Base-by-base conservation (phyloP, 2,113 vertebrate species). In the Bufo gargarizans region DNA sequence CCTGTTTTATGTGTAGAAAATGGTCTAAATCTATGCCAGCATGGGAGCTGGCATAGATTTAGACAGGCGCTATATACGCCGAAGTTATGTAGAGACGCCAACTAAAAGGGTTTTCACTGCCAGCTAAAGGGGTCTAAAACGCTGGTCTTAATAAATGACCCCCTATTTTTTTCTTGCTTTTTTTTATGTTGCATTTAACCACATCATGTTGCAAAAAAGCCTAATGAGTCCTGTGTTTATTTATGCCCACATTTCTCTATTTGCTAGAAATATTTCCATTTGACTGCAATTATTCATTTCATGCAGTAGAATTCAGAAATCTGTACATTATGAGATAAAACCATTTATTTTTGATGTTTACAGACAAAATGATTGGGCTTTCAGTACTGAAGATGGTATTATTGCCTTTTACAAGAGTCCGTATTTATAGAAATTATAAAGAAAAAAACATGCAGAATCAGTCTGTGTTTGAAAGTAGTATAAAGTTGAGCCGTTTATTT, bases 401-500 rank as follows among this genome's bases (percentile, higher is more conserved):
- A 45, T 61, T 59, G 78, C 22, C 33, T 81, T 45, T 19, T 50
- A 63, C 58, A 86, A 50, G 16, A 72, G 22, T 59, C 9, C 65
- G 59, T 55, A 12, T 86, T 53, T 50, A 33, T 78, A 33, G 76
- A 6, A 63, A 79, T 78, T 86, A 53, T 50, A 77, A 6, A 86
- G 65, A 17, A 85, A 86, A 78, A 17, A 85, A 17, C 55, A 63
- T 12, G 17, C 19, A 86, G 47, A 53, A 86, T 77, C 47, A 86
- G 77, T 78, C 43, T 78, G 74, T 59, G 78, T 47, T 16, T 63
- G 74, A 78, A 22, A 86, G 58, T 20, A 86, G 77, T 78, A 17
- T 80, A 65, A 80, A 87, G 86, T 80, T 80, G 61, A 86, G 58
- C 20, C 55, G 22, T 45, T 17, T 56, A 47, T 47, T 74, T 83